phyloP scores from a whole-genome alignment of 2,113 vertebrate genomes.

The Muntiacus muntjak region DNA sequence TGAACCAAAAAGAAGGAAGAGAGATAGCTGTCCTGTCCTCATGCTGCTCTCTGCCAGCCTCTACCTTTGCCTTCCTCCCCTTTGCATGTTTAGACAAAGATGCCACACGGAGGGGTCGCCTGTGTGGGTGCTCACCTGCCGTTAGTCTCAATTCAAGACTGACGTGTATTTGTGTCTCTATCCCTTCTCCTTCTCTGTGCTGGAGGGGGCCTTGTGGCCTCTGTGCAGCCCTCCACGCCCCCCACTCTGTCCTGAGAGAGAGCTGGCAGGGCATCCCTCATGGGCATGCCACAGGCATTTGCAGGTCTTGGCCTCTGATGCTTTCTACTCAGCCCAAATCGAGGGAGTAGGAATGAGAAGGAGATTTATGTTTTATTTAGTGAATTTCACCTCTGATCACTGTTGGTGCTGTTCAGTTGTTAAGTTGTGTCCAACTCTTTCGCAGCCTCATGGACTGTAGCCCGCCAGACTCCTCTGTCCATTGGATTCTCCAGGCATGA shows the following conservation, averaged over 20 bases:
- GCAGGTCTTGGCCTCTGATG: neutral
- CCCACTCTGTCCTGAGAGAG: fast-evolving
- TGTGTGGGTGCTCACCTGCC: fast-evolving
- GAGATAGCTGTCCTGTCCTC: neutral
- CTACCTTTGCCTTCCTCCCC: neutral
- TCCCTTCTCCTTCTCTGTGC: neutral
- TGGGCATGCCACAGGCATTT: neutral
- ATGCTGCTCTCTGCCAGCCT: neutral
- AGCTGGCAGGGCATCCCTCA: neutral
- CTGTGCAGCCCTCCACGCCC: neutral
- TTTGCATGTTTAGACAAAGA: fast-evolving
- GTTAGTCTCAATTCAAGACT: neutral
- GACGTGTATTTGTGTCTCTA: fast-evolving
- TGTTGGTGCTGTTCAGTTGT: neutral
- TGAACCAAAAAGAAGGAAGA: neutral
- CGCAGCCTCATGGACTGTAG: neutral
- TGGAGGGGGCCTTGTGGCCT: neutral
- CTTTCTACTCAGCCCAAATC: neutral
- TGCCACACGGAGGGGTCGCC: too few species aligned
- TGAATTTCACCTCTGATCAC: neutral
- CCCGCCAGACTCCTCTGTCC: neutral
- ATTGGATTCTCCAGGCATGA: neutral
- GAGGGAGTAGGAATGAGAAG: neutral
- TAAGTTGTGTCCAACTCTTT: neutral
- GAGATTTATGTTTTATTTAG: neutral